Evolutionary conservation across 2,113 vertebrate genomes (phyloP).

Genomic region (Pachycephala philippinensis): DNA sequence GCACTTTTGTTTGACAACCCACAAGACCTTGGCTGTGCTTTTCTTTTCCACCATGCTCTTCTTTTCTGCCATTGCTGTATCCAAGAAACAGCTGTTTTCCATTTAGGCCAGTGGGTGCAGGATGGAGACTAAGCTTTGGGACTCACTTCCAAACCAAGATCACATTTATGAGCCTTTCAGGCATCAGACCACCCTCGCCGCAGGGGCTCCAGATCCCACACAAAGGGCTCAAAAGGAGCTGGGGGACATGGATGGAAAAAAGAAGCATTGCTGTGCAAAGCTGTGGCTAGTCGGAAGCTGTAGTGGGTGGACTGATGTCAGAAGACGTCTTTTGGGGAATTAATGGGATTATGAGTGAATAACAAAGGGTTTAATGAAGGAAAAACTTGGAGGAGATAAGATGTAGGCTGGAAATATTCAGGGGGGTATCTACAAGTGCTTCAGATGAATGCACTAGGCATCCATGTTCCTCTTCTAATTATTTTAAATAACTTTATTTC

Average conservation of each 20-base stretch:
- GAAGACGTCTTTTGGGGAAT: not conserved
- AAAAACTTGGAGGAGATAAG: not conserved
- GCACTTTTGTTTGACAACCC: not conserved
- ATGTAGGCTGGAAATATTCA: not conserved
- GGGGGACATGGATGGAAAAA: not conserved
- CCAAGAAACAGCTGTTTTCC: not conserved
- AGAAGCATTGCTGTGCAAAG: not conserved
- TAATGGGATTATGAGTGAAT: not conserved
- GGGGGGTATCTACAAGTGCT: not conserved
- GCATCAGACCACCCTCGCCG: not conserved
- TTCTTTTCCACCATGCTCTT: not conserved
- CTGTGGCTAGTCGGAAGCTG: not conserved
- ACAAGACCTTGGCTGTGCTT: not conserved
- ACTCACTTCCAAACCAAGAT: not conserved
- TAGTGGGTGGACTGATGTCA: not conserved
- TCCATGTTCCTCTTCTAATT: not conserved
- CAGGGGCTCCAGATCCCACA: not conserved
- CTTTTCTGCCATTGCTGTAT: not conserved
- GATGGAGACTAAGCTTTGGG: not conserved
- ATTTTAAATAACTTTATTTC: conserved; percentile 14
- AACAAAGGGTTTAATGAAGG: not conserved
- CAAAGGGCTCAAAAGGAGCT: not conserved
- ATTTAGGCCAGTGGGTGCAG: not conserved
- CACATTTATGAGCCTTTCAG: not conserved
- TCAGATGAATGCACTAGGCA: not conserved